Evolutionary conservation across 2,797 vertebrate genomes (phyloP), one percentile per base, ranked within the genome.

Genomic region (Anableps anableps): DNA sequence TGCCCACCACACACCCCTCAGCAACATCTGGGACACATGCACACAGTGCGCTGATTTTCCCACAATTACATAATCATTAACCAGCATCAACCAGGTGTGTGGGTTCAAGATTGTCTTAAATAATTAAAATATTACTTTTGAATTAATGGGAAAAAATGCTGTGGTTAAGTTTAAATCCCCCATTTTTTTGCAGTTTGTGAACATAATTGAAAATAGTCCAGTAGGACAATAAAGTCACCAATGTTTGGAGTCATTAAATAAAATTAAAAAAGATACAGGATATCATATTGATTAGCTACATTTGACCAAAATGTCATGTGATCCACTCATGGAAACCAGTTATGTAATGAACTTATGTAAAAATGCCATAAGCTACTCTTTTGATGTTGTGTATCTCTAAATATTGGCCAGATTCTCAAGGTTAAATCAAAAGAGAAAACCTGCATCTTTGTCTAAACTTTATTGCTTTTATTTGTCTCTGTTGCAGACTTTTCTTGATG

Each of bases 61-160:
- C 76, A 86, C 80, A 70, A 55, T 88, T 89, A 51, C 5, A 17
- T 83, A 80, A 86, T 85, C 47, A 78, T 68, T 80, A 79, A 80
- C 72, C 72, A 76, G 16, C 53, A n/a, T n/a, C n/a, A n/a, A n/a
- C 34, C 51, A 64, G 21, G 43, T 19, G 17, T 71, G 9, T 21
- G 7, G 50, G 5, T 9, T 43, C 11, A 1, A 68, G 36, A 41
- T 14, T 19, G 29, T 19, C 14, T 21, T 5, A 19, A 58, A 45
- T 41, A 41, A 38, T n/a, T 4, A 0, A 23, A 36, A 2, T 23
- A 34, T 36, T 17, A 6, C 1, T 17, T 6, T 19, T 60, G 7
- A 45, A 45, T 14, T n/a, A 47, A 29, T 1, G 16, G 14, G 13
- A 11, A 71, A 10, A 60, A 29, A 47, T 3, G 6, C 41, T 29